Evolutionary conservation across 2,888 invertebrate genomes (phyloP).

Genomic region (Xanthia togata): DNA sequence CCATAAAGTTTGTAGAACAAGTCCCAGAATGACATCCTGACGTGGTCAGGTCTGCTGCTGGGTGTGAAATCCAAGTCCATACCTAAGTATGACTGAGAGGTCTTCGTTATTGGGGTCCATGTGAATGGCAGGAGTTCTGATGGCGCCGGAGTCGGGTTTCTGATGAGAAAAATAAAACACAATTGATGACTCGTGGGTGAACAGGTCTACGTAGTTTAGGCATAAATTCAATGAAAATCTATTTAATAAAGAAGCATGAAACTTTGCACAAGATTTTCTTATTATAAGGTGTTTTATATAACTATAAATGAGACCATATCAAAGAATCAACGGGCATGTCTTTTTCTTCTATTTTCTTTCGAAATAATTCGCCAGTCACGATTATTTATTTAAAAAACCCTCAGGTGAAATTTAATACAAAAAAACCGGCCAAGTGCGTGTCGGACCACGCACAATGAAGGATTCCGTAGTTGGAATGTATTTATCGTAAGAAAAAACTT

Average conservation of each 20-base stretch:
- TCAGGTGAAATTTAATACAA: too few species aligned
- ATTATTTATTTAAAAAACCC: too few species aligned
- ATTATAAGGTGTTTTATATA: too few species aligned
- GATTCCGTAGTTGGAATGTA: too few species aligned
- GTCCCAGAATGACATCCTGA: constrained; percentile 66
- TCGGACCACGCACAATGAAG: too few species aligned
- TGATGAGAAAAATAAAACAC: neutral
- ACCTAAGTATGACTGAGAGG: constrained; percentile 52
- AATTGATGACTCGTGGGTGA: neutral
- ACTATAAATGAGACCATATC: too few species aligned
- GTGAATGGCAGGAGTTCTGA: constrained; percentile 61
- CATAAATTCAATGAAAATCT: neutral
- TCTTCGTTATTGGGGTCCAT: constrained; percentile 64
- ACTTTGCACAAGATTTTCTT: neutral
- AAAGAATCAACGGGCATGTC: too few species aligned
- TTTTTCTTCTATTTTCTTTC: too few species aligned
- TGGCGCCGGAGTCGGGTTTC: neutral
- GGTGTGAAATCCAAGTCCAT: constrained; percentile 52
- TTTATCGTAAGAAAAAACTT: too few species aligned
- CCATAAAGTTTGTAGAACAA: constrained; percentile 66
- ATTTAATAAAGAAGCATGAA: neutral
- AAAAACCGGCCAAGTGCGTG: too few species aligned
- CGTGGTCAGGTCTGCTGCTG: constrained; percentile 52
- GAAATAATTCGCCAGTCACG: too few species aligned
- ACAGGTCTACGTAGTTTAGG: neutral